A percentile compares a stretch with the other conserved stretches of the same genome.
Conservation (phyloP, 2,113 vertebrate species). For the Sturnus vulgaris region DNA sequence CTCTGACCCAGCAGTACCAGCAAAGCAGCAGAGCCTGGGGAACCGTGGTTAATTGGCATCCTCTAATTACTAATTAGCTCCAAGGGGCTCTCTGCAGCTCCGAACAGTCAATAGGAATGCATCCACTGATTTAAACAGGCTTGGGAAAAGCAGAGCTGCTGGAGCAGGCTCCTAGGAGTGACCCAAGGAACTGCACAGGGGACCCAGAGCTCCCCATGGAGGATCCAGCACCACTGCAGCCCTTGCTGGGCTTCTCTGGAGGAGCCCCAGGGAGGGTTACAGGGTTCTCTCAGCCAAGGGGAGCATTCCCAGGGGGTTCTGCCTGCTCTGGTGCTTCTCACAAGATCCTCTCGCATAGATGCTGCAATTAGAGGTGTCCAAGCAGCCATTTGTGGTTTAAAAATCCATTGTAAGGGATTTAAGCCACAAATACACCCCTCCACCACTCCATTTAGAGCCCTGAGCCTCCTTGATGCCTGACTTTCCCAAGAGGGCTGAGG, state of each 20-base stretch:
- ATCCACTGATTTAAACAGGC: not conserved
- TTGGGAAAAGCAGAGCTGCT: not conserved
- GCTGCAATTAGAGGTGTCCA: accelerated
- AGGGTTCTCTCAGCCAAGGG: not conserved
- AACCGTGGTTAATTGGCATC: not conserved
- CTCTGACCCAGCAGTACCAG: not conserved
- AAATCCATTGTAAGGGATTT: not conserved
- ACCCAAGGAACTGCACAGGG: not conserved
- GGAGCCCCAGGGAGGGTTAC: not conserved
- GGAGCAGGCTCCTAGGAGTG: not conserved
- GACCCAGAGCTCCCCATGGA: not conserved
- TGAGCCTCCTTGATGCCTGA: not conserved
- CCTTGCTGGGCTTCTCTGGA: not conserved
- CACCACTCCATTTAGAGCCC: not conserved
- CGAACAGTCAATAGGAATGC: not conserved
- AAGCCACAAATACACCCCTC: not conserved
- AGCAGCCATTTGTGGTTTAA: accelerated
- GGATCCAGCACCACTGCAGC: accelerated
- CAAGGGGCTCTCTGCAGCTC: not conserved
- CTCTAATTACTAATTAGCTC: conserved; percentile 11
- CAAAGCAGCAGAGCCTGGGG: not conserved
- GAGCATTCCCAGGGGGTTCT: not conserved
- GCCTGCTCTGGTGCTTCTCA: not conserved
- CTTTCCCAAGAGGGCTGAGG: not conserved
- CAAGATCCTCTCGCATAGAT: accelerated